phyloP scores from a whole-genome alignment of 1,140 invertebrate species.

The Drosophila azteca region DNA sequence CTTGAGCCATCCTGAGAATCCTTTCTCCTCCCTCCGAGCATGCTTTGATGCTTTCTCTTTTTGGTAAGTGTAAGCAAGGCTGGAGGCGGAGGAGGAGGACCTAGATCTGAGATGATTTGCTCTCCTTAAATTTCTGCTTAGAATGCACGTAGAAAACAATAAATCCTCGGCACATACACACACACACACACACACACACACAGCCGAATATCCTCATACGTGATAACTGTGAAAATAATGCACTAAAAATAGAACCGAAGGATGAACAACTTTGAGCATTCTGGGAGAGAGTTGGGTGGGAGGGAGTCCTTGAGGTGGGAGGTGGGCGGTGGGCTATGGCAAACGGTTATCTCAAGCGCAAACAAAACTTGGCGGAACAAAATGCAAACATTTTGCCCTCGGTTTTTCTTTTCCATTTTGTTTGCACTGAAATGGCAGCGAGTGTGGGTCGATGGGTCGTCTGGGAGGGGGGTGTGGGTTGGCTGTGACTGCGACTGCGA shows the following conservation, averaged over 20 bases:
- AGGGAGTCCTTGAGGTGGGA: not conserved
- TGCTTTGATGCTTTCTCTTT: constrained; percentile 24
- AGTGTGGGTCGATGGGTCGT: constrained; percentile 2
- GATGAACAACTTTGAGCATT: constrained; percentile 1
- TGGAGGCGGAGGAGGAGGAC: constrained; percentile 3
- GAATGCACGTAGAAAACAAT: constrained; percentile 63
- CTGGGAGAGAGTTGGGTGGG: not conserved
- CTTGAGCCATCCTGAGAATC: constrained; percentile 22
- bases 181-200: constrained; percentile 12
- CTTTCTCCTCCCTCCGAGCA: constrained; percentile 2
- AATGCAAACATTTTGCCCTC: constrained; percentile 68
- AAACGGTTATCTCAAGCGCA: constrained; percentile 63
- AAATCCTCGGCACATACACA: constrained; percentile 38
- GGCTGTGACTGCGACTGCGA: no score
- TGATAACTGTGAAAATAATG: constrained; percentile 40
- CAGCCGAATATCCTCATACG: not conserved
- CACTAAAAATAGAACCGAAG: constrained; percentile 41
- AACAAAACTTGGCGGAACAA: constrained; percentile 71
- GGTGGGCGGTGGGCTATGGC: constrained; percentile 8
- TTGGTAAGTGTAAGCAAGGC: not conserved
- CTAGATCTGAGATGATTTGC: constrained; percentile 47
- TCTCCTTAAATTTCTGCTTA: constrained; percentile 48
- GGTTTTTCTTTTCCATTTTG: constrained; percentile 22
- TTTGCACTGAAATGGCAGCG: constrained; percentile 44
- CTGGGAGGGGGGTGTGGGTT: not conserved